phyloP scores from a whole-genome alignment of 23 tunicate species.

The Ascidia mentula region DNA sequence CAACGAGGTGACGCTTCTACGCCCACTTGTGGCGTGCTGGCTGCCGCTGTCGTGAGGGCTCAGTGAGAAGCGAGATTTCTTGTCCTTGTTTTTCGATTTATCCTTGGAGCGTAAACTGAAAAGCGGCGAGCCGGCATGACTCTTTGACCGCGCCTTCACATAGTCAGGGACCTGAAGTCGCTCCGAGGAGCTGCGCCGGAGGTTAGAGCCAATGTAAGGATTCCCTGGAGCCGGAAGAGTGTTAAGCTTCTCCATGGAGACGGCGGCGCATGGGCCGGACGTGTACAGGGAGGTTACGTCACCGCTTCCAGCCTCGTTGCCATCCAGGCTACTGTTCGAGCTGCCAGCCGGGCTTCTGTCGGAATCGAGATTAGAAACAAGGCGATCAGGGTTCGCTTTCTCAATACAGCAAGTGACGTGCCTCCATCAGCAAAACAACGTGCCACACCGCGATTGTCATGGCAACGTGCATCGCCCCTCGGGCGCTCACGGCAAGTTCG shows the following conservation, averaged over 20 bases:
- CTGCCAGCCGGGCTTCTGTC: slow-evolving; percentile 14
- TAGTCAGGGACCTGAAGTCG: slow-evolving; percentile 19
- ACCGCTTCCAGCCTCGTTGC: neutral
- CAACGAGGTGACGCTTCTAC: slow-evolving; percentile 21
- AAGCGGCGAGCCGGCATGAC: slow-evolving; percentile 23
- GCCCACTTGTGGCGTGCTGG: neutral
- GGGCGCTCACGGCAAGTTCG: neutral
- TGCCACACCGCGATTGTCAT: neutral
- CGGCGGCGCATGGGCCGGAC: slow-evolving; percentile 31
- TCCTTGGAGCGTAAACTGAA: slow-evolving; percentile 41
- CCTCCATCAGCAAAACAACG: no score
- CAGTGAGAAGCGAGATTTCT: slow-evolving; percentile 33
- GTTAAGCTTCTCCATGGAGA: slow-evolving; percentile 46
- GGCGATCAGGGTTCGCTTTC: neutral
- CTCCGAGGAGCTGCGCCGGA: slow-evolving; percentile 73
- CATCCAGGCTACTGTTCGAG: slow-evolving; percentile 24
- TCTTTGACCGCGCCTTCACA: slow-evolving; percentile 29
- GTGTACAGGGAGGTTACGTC: neutral
- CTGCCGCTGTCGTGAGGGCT: slow-evolving; percentile 13
- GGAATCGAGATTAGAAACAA: neutral
- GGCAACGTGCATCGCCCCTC: neutral
- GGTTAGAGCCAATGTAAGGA: slow-evolving; percentile 8
- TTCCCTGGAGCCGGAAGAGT: slow-evolving; percentile 3
- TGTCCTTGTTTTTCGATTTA: slow-evolving; percentile 30
- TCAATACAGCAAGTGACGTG: neutral